Evolutionary conservation across 1,140 invertebrate species (phyloP).

Genomic region (Myzus persicae): DNA sequence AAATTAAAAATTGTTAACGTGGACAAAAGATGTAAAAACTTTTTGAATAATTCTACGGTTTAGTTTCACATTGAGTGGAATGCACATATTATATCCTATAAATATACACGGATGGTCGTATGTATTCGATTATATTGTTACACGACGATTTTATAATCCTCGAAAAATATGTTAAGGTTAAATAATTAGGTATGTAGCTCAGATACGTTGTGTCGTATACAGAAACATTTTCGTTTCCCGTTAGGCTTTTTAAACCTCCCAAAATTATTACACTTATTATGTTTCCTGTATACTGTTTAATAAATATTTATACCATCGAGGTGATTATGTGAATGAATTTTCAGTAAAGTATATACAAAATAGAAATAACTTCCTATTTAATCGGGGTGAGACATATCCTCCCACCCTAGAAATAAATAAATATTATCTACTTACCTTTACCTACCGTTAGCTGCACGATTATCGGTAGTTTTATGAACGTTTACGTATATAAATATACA

Average conservation of each 20-base stretch:
- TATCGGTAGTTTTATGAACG: slow-evolving; percentile 1
- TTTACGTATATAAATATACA: slow-evolving; percentile 11
- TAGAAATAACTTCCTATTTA: slow-evolving; percentile 12
- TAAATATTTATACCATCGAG: not conserved
- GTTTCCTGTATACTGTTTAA: not conserved
- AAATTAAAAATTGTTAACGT: not conserved
- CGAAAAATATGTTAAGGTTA: not conserved
- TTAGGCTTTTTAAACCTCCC: not conserved
- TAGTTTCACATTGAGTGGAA: not conserved
- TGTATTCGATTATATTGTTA: not conserved
- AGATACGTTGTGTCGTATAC: not conserved
- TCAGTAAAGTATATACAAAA: slow-evolving; percentile 22
- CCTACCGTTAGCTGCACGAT: slow-evolving; percentile 46
- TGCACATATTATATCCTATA: not conserved
- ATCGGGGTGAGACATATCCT: slow-evolving; percentile 35
- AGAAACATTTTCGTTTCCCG: not conserved
- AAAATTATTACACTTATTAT: slow-evolving; percentile 42
- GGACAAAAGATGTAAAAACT: not conserved
- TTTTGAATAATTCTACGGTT: not conserved
- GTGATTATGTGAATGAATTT: not conserved
- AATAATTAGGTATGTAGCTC: not conserved
- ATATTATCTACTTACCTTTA: slow-evolving; percentile 7
- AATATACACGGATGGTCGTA: too few species aligned
- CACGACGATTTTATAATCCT: slow-evolving; percentile 14
- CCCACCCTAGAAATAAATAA: not conserved